Base-by-base conservation (phyloP, 1,140 invertebrate species). In the Paracyclopina nana region DNA sequence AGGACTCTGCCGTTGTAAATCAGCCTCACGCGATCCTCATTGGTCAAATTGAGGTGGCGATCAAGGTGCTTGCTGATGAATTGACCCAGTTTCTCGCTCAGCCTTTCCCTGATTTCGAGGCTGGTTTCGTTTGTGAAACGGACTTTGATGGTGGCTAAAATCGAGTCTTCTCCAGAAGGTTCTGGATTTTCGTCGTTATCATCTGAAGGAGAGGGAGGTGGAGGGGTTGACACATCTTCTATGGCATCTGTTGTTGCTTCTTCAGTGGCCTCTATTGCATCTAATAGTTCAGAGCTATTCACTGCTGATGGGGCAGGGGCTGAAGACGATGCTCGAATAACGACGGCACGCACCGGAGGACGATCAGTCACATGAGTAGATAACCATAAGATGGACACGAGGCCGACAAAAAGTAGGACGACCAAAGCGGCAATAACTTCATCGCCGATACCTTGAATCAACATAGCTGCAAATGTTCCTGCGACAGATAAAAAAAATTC, bases 1-100 rank as follows among this genome's bases (percentile, higher is more conserved):
- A 48, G 28, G n/a, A 48, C 22, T 4, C 28, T 24, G 2, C 45
- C 45, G 27, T 48, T 48, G 27, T 28, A 48, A 2, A 48, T 28
- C 8, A 48, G 14, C 2, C 45, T 11, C 2, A 48, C 27, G 9
- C 22, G n/a, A 16, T 48, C 14, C 16, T 48, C 30, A 14, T 26
- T 28, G 12, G 20, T 14, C n/a, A 48, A 14, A 16, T 48, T 28
- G n/a, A n/a, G n/a, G n/a, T n/a, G n/a, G 12, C 25, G 16, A 30
- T n/a, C 20, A 27, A 48, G 30, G 16, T 48, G 45, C 18, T 28
- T 24, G 12, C 11, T 12, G 25, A 28, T 48, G 29, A 48, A 48
- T 2, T 28, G 45, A 16, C 45, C 45, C 22, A 48, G 30, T 16
- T 28, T 48, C 45, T 48, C 45, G 14, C 11, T 12, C 22, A 48